These are phyloP conservation scores for Drosophila pallidifrons DNA, from an alignment of 1,140 invertebrate species.

Conservation along the genomic window DNA sequence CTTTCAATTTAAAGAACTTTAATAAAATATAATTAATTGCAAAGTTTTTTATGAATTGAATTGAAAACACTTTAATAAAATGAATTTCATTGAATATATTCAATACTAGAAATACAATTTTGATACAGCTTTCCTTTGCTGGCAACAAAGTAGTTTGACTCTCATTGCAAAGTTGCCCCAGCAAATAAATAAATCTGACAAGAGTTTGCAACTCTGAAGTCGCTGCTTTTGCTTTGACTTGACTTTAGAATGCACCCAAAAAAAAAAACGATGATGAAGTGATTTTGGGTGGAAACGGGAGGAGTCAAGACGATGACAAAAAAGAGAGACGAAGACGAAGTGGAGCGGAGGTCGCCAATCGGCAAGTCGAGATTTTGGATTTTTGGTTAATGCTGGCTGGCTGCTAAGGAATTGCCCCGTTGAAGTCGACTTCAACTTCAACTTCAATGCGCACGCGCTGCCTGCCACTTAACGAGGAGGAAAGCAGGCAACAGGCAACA, in stretches of 20 bases:
- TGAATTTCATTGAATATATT: too few relatives aligned
- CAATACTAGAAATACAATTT: background rate
- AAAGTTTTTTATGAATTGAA: too few relatives aligned
- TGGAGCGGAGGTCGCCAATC: conserved; percentile 31
- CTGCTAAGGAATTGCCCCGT: conserved; percentile 13
- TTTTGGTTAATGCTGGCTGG: conserved; percentile 34
- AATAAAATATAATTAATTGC: too few relatives aligned
- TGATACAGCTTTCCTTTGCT: background rate
- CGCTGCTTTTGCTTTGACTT: conserved; percentile 63
- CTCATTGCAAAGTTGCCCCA: background rate
- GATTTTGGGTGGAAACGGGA: conserved; percentile 50
- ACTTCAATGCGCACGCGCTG: conserved; percentile 79
- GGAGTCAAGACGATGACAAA: background rate
- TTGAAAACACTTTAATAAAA: too few relatives aligned
- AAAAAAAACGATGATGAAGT: conserved; percentile 72
- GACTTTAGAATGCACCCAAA: conserved; percentile 71
- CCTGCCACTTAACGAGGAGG: conserved; percentile 79
- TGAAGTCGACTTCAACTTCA: conserved; percentile 45
- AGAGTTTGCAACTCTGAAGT: conserved; percentile 60
- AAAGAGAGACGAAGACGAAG: background rate
- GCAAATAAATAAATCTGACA: conserved; percentile 77
- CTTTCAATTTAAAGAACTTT: too few relatives aligned
- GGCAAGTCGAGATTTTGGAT: conserved; percentile 47
- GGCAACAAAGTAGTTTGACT: background rate
- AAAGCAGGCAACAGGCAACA: conserved; percentile 46